These are phyloP conservation scores for Catalaphyllia jardinei DNA, from an alignment of 64 coral and sea anemone genomes.

Conservation along the genomic window DNA sequence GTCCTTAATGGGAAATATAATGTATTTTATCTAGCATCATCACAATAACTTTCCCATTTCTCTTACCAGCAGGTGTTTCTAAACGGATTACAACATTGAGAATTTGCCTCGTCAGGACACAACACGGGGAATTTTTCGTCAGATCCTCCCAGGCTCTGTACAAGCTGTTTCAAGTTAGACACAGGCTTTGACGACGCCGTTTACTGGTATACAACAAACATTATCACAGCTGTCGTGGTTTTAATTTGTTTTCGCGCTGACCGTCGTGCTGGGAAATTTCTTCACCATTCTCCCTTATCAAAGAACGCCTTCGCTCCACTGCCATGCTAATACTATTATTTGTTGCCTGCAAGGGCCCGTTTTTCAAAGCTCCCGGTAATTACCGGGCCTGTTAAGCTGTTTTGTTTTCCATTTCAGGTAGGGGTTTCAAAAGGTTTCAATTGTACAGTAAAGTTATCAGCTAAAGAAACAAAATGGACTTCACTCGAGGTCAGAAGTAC, in stretches of 20 bases:
- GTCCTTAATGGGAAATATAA: background rate
- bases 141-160: background rate
- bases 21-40: background rate
- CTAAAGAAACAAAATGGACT: too few relatives aligned
- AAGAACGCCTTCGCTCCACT: slow-evolving; percentile 26
- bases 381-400: too few relatives aligned
- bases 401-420: too few relatives aligned
- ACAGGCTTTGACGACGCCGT: background rate
- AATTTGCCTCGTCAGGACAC: background rate
- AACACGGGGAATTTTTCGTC: background rate
- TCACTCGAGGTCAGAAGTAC: too few relatives aligned
- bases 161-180: slow-evolving; percentile 17
- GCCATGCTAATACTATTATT: background rate
- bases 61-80: background rate
- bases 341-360: too few relatives aligned
- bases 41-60: background rate
- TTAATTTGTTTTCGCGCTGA: slow-evolving; percentile 16
- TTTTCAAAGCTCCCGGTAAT: too few relatives aligned
- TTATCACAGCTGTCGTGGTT: background rate
- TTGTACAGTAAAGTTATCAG: too few relatives aligned
- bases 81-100: background rate
- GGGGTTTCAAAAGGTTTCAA: too few relatives aligned
- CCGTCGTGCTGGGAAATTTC: slow-evolving; percentile 7
- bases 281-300: background rate
- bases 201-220: background rate